A percentile compares a stretch with the other conserved stretches of the same genome.
Conservation (phyloP, 2,797 vertebrate genomes). For the Sebastes itinus region DNA sequence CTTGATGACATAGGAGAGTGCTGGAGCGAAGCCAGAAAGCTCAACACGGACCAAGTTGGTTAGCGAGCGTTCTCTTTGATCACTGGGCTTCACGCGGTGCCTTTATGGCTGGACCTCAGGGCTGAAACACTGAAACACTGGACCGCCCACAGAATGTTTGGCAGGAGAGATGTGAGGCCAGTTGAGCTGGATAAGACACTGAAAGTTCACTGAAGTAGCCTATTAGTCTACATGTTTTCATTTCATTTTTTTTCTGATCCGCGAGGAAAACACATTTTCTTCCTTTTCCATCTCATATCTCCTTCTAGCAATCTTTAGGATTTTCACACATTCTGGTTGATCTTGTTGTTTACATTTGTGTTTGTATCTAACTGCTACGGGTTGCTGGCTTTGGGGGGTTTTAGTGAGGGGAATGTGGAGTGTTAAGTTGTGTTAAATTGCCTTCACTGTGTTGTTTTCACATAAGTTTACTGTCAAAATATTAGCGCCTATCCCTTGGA, state of each 20-base stretch:
- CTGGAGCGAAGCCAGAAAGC: constrained; percentile 58
- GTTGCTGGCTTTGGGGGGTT: not conserved
- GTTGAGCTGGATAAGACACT: constrained; percentile 38
- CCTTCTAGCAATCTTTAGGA: not conserved
- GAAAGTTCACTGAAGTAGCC: constrained; percentile 29
- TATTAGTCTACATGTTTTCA: constrained; percentile 11
- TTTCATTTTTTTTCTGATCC: not conserved
- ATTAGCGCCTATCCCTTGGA: not conserved
- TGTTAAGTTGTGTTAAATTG: not conserved
- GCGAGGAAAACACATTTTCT: constrained; percentile 18
- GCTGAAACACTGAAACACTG: constrained; percentile 30
- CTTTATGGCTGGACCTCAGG: constrained; percentile 43
- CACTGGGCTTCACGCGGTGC: constrained; percentile 46
- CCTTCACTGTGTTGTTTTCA: not conserved
- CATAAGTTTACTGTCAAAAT: not conserved
- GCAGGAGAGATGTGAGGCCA: constrained; percentile 47
- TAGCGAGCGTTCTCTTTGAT: constrained; percentile 68
- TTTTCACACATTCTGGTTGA: not conserved
- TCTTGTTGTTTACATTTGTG: not conserved
- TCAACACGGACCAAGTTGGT: constrained; percentile 33
- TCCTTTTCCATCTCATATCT: not conserved
- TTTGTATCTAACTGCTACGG: not conserved
- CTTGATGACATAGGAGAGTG: constrained; percentile 40
- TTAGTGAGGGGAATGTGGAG: constrained; percentile 7
- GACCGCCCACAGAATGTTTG: constrained; percentile 55